A percentile compares a stretch with the other conserved stretches of the same genome.
These are phyloP conservation scores for Rhynchonycteris naso DNA, from an alignment of 2,797 vertebrate genomes.

Conservation along the genomic window DNA sequence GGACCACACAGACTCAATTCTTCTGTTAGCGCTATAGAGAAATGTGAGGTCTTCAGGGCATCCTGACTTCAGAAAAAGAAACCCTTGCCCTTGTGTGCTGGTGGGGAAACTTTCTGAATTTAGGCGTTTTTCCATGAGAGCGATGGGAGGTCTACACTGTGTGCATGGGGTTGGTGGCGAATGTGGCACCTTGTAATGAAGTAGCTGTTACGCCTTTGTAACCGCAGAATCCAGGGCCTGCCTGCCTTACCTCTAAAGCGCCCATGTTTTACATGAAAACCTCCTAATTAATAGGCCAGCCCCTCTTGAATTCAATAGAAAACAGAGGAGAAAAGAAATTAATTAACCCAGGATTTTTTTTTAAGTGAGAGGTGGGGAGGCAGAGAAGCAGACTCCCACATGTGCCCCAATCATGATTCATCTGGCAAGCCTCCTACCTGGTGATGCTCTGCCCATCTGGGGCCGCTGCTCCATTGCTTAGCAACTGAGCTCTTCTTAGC, in stretches of 20 bases:
- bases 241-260: conserved; percentile 83
- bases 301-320: conserved; percentile 85
- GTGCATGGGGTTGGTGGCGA: neutral
- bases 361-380: too few species aligned
- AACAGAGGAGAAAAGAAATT: conserved; percentile 85
- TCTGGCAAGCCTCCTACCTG: too few species aligned
- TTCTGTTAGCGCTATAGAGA: neutral
- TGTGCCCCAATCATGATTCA: too few species aligned
- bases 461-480: too few species aligned
- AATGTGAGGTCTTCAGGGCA: neutral
- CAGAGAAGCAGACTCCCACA: too few species aligned
- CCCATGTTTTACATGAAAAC: conserved; percentile 85
- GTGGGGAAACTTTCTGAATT: neutral
- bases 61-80: neutral
- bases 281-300: conserved; percentile 85
- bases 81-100: neutral
- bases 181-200: conserved; percentile 47
- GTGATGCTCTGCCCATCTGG: too few species aligned
- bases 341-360: conserved; percentile 82
- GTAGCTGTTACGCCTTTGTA: conserved; percentile 53
- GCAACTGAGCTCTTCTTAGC: too few species aligned
- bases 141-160: neutral
- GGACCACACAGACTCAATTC: neutral
- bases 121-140: neutral
- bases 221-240: conserved; percentile 71